These are phyloP conservation scores for Oncorhynchus clarkii DNA, from an alignment of 2,113 vertebrate species.

Conservation along the genomic window DNA sequence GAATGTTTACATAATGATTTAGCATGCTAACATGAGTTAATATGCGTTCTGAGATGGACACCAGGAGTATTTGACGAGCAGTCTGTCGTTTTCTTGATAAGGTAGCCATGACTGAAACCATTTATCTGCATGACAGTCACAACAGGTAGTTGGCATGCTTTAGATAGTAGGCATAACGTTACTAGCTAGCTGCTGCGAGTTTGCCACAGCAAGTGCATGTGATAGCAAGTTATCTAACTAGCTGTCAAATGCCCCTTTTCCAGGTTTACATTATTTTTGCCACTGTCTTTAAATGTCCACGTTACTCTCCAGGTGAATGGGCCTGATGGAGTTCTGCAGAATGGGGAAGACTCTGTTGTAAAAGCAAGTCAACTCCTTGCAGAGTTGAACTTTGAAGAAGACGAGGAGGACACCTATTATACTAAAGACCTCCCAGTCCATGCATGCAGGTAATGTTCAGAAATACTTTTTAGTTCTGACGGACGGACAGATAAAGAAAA, in stretches of 20 bases:
- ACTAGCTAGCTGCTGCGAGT: background rate
- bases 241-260: background rate
- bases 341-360: conserved; percentile 82
- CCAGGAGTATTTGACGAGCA: background rate
- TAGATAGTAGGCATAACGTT: background rate
- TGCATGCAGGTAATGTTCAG: conserved; percentile 79
- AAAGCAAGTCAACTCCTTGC: conserved; percentile 87
- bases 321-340: conserved; percentile 83
- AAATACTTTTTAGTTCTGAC: background rate
- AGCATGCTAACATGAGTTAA: background rate
- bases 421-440: conserved; percentile 89
- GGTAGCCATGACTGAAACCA: background rate
- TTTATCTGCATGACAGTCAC: background rate
- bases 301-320: conserved; percentile 78
- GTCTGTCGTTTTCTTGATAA: background rate
- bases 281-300: background rate
- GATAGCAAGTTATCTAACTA: background rate
- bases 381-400: conserved; percentile 88
- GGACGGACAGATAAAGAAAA: background rate
- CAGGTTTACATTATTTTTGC: background rate
- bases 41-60: background rate
- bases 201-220: background rate
- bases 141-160: background rate
- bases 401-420: conserved; percentile 89
- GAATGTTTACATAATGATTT: background rate